These are phyloP conservation scores for Ommatoiulus sabulosus DNA, from an alignment of 2,888 invertebrate species.

Conservation along the genomic window DNA sequence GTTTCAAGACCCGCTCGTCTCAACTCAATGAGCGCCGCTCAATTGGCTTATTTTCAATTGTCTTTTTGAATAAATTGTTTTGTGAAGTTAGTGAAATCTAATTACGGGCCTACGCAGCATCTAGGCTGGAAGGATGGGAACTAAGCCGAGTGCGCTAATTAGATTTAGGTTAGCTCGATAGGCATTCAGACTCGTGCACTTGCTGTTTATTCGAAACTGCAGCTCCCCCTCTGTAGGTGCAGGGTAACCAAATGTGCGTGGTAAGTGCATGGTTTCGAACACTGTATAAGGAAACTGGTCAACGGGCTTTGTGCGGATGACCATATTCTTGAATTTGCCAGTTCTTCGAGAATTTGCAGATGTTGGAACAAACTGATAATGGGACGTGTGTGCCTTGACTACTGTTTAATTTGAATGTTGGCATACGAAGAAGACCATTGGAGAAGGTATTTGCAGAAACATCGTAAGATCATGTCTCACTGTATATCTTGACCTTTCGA, in stretches of 20 bases:
- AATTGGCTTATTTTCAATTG: constrained; percentile 17
- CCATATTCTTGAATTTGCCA: too few relatives aligned
- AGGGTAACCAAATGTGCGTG: neutral
- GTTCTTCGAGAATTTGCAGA: too few relatives aligned
- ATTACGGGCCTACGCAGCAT: neutral
- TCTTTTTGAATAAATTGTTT: constrained; percentile 43
- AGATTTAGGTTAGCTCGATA: neutral
- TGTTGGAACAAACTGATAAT: too few relatives aligned
- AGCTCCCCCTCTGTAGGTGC: neutral
- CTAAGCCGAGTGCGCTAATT: neutral
- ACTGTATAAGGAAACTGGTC: too few relatives aligned
- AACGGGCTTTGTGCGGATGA: too few relatives aligned
- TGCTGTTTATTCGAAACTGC: neutral
- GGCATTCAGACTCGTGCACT: neutral
- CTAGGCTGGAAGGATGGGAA: neutral
- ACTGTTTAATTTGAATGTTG: too few relatives aligned
- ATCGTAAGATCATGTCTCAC: too few relatives aligned
- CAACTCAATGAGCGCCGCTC: neutral
- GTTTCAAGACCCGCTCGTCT: neutral
- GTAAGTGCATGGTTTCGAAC: too few relatives aligned
- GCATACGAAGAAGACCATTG: too few relatives aligned
- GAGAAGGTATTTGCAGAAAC: too few relatives aligned
- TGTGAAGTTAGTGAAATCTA: constrained; percentile 31
- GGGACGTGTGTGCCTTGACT: too few relatives aligned
- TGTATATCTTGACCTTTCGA: too few relatives aligned